Conservation (phyloP, 1,140 invertebrate genomes). For the Anadara kagoshimensis region DNA sequence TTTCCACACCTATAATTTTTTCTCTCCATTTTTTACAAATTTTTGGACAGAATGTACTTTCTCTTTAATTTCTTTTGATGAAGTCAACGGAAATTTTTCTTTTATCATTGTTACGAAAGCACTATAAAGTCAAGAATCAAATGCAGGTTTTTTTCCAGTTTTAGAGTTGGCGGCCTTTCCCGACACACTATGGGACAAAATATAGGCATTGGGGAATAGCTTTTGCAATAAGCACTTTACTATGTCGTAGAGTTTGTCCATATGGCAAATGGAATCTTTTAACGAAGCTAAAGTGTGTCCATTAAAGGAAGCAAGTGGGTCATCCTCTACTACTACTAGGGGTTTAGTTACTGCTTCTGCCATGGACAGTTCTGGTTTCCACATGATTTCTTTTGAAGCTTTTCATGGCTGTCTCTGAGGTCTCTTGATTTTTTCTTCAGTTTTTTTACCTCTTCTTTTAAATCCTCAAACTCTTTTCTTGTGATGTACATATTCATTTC, state of each 20-base stretch:
- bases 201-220: slow-evolving; percentile 9
- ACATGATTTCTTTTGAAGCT: neutral
- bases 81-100: slow-evolving; percentile 16
- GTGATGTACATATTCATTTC: no score
- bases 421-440: slow-evolving; percentile 4
- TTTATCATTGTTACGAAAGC: slow-evolving; percentile 8
- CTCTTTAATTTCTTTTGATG: slow-evolving; percentile 23
- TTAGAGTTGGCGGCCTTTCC: slow-evolving; percentile 24
- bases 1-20: slow-evolving; percentile 7
- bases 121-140: slow-evolving; percentile 20
- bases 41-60: slow-evolving; percentile 13
- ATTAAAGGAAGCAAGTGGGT: slow-evolving; percentile 5
- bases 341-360: slow-evolving; percentile 12
- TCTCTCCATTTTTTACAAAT: neutral
- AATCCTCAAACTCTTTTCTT: no score
- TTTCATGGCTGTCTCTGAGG: slow-evolving; percentile 3
- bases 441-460: no score
- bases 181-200: slow-evolving; percentile 14
- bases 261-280: slow-evolving; percentile 14
- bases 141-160: neutral
- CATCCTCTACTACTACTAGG: slow-evolving; percentile 10
- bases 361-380: slow-evolving; percentile 7
- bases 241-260: slow-evolving; percentile 13
- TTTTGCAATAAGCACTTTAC: slow-evolving; percentile 8
- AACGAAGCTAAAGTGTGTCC: slow-evolving; percentile 5